Evolutionary conservation across 2,888 invertebrate genomes (phyloP), one percentile per base, ranked within the genome.

Genomic region (Auanema sp.): DNA sequence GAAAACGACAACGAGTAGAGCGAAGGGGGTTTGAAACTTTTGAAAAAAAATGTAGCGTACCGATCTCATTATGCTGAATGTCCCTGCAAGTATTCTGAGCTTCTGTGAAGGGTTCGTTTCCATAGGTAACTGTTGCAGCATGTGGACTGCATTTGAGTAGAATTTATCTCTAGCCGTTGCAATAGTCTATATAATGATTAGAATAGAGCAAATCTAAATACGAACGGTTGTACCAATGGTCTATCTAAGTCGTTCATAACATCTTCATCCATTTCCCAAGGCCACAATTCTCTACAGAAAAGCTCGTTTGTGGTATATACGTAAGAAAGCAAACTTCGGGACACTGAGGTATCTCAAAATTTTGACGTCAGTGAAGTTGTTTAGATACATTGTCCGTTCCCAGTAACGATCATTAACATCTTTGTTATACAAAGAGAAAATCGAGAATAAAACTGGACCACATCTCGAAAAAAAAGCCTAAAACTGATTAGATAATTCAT

Each of bases 111-210:
- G 58, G 43, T 63, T 63, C 5, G 44, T 57, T 43, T 63, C 58
- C 23, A 41, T 63, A 16, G 63, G 44, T 14, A 58, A 21, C 21
- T 49, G 18, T 43, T 63, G 58, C 2, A 63, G 58, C 23, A 56
- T 57, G 42, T 57, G 42, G 5, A 62, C 57, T 3, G 62, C 63
- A 41, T 24, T 21, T 21, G 41, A 40, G 44, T 63, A 58, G 58
- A 63, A 63, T 18, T 63, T 57, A 18, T 63, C 52, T 23, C 63
- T 23, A 14, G 63, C 63, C n/a, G 55, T 60, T 18, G 60, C 55
- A 12, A 60, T 55, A 44, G 55, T 60, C 60, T 60, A 14, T 49
- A 60, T 8, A 33, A 33, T 3, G 4, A 33, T 33, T n/a, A n/a
- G n/a, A n/a, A n/a, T n/a, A n/a, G n/a, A n/a, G n/a, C n/a, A n/a